Evolutionary conservation across 1,140 invertebrate species (phyloP), one percentile per base, ranked within the genome.

Genomic region (Drosophila pachea): DNA sequence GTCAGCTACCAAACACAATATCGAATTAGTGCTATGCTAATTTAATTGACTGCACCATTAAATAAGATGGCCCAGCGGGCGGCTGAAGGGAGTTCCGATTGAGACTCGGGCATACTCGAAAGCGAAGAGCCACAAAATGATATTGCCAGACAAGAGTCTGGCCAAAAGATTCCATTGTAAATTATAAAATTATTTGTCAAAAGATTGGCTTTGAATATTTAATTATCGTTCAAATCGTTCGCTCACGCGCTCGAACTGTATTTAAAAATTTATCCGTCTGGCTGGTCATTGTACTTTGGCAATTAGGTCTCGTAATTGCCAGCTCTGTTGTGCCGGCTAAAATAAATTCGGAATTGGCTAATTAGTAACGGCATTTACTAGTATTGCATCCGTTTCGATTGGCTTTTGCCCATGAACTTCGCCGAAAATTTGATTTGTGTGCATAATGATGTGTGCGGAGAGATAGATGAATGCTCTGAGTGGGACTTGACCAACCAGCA

Each of bases 281-380:
- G 33, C 29, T 36, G 14, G 33, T 7, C 36, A 14, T 66, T 48
- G n/a, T 35, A 60, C 47, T 63, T 69, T 70, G 53, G 55, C 36
- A 71, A 82, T 81, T 82, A 68, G 54, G 59, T 48, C 36, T 63
- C 45, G 61, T 64, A 81, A 81, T 82, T 81, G 67, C 66, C 52
- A 50, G 50, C 22, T 61, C 52, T 40, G 31, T 55, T 31, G 2
- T 35, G 7, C 8, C 40, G 69, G 77, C 63, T 68, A 60, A 78
- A 68, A 73, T 84, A 83, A 84, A 84, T 78, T 61, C 50, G 47
- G 75, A 84, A 78, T 83, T 69, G 78, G 79, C 73, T 73, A 79
- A 83, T 84, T 83, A 84, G 32, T 47, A 60, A 58, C 63, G 56
- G 33, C 33, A 76, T 58, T 36, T 58, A 58, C 60, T 53, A 62